Evolutionary conservation across 2,888 invertebrate species (phyloP), one percentile per base, ranked within the genome.

Genomic region (Steinernema hermaphroditum): DNA sequence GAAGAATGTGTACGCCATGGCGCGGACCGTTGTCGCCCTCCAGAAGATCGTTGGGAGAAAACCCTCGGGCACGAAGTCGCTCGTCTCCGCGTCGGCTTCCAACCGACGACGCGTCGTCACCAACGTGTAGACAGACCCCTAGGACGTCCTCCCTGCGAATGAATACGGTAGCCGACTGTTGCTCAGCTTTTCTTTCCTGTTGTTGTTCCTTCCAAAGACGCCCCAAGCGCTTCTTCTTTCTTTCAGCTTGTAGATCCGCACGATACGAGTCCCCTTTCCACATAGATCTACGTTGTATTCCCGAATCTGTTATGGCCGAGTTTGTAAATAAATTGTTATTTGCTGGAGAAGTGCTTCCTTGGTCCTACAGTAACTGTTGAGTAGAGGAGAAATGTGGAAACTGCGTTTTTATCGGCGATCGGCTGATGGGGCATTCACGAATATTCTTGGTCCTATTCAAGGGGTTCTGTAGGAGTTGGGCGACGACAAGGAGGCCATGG

Each of bases 211-310:
- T 50, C 22, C 50, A 24, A 50, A 22, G 32, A 62, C 32, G 29
- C 12, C 19, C 62, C 16, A 29, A 16, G 1, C 37, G 32, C 29
- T 29, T 16, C 54, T 29, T 62, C 54, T 54, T 22, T 14, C 62
- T 29, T 32, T 32, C 62, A 62, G 62, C 62, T 62, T 62, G 62
- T 62, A 62, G 62, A 27, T 27, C 62, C 62, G 34, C 19, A 62
- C 2, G 29, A 62, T 62, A 62, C 62, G 62, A 62, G 62, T 62
- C n/a, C 34, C 32, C 22, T 12, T 54, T n/a, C n/a, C 12, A 12
- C 37, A 12, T 37, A 37, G 37, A 4, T 12, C 6, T 12, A 37
- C 37, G 37, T 37, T 37, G 6, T 8, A 8, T 37, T 37, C 37
- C 37, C n/a, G n/a, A n/a, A n/a, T n/a, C n/a, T 37, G 37, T 37